Evolutionary conservation across 2,113 vertebrate species (phyloP).

Genomic region (Damaliscus lunatus): DNA sequence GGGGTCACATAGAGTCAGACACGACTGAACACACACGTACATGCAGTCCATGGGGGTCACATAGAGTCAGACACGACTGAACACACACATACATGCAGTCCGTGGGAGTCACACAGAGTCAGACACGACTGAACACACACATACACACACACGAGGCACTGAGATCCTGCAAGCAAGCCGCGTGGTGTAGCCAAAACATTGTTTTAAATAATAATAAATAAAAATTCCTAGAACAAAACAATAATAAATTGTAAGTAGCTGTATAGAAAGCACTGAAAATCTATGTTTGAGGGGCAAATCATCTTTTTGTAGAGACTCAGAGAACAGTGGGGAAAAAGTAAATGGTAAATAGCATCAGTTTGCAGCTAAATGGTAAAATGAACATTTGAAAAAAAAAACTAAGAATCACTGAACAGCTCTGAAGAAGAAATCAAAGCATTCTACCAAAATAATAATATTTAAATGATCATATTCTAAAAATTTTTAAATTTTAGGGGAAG

Average conservation of each 20-base stretch:
- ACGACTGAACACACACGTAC: too few species aligned
- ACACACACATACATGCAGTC: too few species aligned
- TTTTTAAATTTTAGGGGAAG: neutral
- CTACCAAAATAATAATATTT: neutral
- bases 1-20: too few species aligned
- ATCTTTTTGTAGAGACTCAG: neutral
- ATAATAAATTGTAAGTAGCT: neutral
- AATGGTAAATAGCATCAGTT: neutral
- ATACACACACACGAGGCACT: neutral
- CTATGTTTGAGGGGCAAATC: neutral
- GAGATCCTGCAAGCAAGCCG: neutral
- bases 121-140: too few species aligned
- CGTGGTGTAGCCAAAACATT: neutral
- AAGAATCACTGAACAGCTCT: neutral
- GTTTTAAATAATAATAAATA: neutral
- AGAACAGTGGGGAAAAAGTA: neutral
- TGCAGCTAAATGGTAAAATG: neutral
- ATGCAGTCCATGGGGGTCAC: too few species aligned
- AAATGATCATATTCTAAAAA: neutral
- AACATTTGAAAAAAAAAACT: neutral
- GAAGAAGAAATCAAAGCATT: neutral
- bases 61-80: too few species aligned
- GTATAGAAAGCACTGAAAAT: neutral
- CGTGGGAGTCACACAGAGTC: too few species aligned
- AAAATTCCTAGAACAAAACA: neutral